Conservation (phyloP, 2,797 vertebrate species). For the Hapalemur alaotrensis region DNA sequence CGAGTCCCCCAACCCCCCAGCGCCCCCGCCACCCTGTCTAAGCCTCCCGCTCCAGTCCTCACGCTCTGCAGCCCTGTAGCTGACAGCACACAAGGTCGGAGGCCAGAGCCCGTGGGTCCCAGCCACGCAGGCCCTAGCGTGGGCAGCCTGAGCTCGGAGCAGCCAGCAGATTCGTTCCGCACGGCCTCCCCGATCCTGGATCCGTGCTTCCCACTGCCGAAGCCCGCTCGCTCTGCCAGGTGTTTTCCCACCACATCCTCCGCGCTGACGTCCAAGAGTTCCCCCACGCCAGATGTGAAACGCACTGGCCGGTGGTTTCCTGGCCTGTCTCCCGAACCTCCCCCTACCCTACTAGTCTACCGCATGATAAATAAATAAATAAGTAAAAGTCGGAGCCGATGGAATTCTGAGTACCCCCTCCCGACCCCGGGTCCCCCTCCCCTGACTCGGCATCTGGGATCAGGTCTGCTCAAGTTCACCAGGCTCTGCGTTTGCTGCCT, state of each 20-base stretch:
- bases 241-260: conserved; percentile 75
- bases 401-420: not conserved
- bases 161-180: conserved; percentile 35
- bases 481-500: not conserved
- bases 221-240: conserved; percentile 69
- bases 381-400: not conserved
- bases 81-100: conserved; percentile 41
- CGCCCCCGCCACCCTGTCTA: not conserved
- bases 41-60: conserved; percentile 17
- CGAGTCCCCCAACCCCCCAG: too few species aligned
- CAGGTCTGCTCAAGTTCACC: not conserved
- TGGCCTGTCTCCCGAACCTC: conserved; percentile 53
- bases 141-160: conserved; percentile 60
- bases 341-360: not conserved
- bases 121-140: not conserved
- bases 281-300: conserved; percentile 73
- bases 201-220: not conserved
- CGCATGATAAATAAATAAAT: not conserved
- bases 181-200: conserved; percentile 54
- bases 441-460: not conserved
- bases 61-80: not conserved
- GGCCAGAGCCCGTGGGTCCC: not conserved
- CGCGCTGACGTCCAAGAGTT: conserved; percentile 67
- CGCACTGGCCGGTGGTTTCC: not conserved
- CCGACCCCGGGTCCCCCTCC: not conserved